Evolutionary conservation across 2,797 vertebrate species (phyloP).

Genomic region (Phrynocephalus vlangalii): DNA sequence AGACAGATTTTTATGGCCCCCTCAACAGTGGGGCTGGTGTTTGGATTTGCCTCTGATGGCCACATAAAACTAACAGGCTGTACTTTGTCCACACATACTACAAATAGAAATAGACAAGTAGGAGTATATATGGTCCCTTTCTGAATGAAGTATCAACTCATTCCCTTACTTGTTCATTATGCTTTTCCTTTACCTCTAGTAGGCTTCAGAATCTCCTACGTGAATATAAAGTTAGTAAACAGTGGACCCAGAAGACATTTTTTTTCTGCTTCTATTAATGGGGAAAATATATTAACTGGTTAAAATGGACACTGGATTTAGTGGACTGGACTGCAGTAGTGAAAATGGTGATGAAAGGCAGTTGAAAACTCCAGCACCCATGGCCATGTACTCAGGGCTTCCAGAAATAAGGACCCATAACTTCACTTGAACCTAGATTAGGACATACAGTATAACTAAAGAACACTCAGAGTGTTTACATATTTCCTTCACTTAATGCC

Average conservation of each 20-base stretch:
- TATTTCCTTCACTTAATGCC: too few species aligned
- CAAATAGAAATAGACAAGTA: too few species aligned
- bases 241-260: not conserved
- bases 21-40: too few species aligned
- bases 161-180: not conserved
- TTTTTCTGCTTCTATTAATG: not conserved
- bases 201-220: not conserved
- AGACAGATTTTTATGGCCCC: too few species aligned
- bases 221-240: not conserved
- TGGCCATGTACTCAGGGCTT: not conserved
- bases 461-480: not conserved
- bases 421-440: not conserved
- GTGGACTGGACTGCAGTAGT: not conserved
- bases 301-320: not conserved
- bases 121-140: too few species aligned
- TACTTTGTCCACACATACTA: too few species aligned
- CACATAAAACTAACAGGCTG: too few species aligned
- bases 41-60: too few species aligned
- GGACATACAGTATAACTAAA: not conserved
- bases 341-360: not conserved
- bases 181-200: not conserved
- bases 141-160: not conserved
- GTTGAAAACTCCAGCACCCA: not conserved
- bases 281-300: not conserved
- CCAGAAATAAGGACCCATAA: not conserved